Evolutionary conservation across 2,797 vertebrate species (phyloP).

Genomic region (Amphiprion clarkii): DNA sequence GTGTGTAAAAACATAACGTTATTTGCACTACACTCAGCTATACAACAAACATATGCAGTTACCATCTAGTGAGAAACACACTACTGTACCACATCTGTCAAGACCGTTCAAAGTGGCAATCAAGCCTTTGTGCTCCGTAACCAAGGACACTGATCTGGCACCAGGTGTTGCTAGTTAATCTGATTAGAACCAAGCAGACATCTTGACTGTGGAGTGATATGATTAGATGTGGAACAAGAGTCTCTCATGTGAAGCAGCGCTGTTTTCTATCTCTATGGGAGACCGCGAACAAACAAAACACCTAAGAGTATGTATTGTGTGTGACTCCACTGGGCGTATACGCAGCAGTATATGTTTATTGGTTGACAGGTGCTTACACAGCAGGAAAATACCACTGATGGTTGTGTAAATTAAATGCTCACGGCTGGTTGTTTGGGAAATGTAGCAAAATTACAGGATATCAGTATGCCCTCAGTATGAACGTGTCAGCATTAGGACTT

Average conservation of each 20-base stretch:
- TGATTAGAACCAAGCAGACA: conserved; percentile 50
- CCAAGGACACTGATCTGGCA: conserved; percentile 37
- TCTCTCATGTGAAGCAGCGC: conserved; percentile 25
- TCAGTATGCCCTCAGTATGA: neutral
- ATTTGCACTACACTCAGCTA: neutral
- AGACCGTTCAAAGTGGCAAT: conserved; percentile 5
- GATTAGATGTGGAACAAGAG: conserved; percentile 50
- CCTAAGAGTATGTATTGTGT: neutral
- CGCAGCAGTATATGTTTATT: neutral
- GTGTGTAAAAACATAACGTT: neutral
- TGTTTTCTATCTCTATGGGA: conserved; percentile 19
- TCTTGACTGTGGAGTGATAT: conserved; percentile 41
- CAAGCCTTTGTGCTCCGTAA: conserved; percentile 19
- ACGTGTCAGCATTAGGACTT: neutral
- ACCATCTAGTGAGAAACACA: neutral
- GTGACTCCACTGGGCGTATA: neutral
- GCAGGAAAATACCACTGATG: neutral
- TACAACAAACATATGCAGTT: conserved; percentile 2
- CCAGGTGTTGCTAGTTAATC: conserved; percentile 54
- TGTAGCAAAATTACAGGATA: neutral
- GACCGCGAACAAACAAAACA: conserved; percentile 20
- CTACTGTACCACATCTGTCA: conserved; percentile 18
- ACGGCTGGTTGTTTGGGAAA: neutral
- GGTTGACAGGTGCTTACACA: neutral
- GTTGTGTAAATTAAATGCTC: neutral